Percentiles rank a stretch among this genome's conserved stretches.
Evolutionary conservation across 2,888 invertebrate genomes (phyloP).

Genomic region (Bhutanitis thaidina): DNA sequence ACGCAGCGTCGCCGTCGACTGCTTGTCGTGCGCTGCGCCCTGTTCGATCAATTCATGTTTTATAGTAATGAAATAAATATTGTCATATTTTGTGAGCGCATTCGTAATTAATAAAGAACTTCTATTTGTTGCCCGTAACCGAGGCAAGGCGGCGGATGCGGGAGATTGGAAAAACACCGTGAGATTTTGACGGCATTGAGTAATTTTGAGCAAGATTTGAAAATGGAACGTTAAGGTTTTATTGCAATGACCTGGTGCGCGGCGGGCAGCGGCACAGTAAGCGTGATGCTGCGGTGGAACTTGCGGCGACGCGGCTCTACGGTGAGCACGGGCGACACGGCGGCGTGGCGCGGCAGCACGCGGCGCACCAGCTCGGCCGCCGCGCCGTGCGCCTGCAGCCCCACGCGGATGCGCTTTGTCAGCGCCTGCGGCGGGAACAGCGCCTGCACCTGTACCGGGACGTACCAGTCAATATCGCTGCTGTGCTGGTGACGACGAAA

Average conservation of each 20-base stretch:
- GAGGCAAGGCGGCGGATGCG: too few species aligned
- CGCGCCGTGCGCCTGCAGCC: conserved; percentile 97
- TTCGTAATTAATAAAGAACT: too few species aligned
- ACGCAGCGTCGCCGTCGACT: conserved; percentile 82
- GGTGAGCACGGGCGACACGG: conserved; percentile 98
- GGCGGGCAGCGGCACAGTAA: conserved; percentile 91
- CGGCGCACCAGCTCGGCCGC: conserved; percentile 91
- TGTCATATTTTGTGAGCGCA: too few species aligned
- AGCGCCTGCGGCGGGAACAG: conserved; percentile 96
- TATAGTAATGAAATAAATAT: too few species aligned
- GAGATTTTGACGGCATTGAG: too few species aligned
- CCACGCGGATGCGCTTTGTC: conserved; percentile 99
- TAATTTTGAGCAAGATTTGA: too few species aligned
- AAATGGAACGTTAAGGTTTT: too few species aligned
- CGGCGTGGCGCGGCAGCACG: conserved; percentile 95
- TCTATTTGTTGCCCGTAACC: too few species aligned
- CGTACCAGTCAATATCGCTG: too few species aligned
- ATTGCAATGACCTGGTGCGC: conserved; percentile 31
- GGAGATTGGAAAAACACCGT: too few species aligned
- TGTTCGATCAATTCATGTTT: conserved; percentile 21
- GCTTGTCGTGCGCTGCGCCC: conserved; percentile 52
- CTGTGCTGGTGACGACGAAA: too few species aligned
- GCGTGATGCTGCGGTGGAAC: conserved; percentile 98
- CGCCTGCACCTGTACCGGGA: conserved; percentile 78
- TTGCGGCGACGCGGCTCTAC: conserved; percentile 98